Percentiles rank a stretch among this genome's conserved stretches.
These are phyloP conservation scores for Onychomys arenicola DNA, from an alignment of 2,797 vertebrate species.

Conservation along the genomic window DNA sequence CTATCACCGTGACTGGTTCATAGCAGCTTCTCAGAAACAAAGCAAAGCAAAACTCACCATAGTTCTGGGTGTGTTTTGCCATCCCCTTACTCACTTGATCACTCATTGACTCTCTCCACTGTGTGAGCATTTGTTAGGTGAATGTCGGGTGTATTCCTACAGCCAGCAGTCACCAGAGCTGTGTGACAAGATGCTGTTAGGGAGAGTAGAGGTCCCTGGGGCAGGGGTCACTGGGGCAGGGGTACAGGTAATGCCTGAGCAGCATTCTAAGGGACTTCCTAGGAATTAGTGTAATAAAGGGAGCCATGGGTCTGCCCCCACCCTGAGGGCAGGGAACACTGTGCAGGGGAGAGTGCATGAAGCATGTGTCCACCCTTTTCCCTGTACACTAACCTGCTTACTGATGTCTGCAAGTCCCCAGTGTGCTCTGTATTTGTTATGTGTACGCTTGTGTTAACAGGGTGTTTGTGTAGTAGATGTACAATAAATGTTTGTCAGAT, in stretches of 20 bases:
- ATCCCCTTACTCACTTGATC: neutral
- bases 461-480: neutral
- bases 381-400: neutral
- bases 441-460: neutral
- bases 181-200: neutral
- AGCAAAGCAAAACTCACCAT: neutral
- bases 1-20: too few relatives aligned
- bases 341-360: fast-evolving
- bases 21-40: neutral
- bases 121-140: neutral
- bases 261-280: neutral
- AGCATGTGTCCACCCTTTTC: fast-evolving
- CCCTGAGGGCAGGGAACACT: neutral
- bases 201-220: neutral
- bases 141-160: neutral
- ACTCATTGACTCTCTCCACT: neutral
- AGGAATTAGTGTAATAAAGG: neutral
- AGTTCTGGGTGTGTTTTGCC: neutral
- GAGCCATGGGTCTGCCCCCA: neutral
- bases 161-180: neutral
- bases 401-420: neutral
- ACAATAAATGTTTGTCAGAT: neutral
- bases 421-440: neutral
- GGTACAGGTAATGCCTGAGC: neutral
- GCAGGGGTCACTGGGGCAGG: neutral